A percentile compares a stretch with the other conserved stretches of the same genome.
phyloP scores from a whole-genome alignment of 2,113 vertebrate species.

The Plotosus lineatus region DNA sequence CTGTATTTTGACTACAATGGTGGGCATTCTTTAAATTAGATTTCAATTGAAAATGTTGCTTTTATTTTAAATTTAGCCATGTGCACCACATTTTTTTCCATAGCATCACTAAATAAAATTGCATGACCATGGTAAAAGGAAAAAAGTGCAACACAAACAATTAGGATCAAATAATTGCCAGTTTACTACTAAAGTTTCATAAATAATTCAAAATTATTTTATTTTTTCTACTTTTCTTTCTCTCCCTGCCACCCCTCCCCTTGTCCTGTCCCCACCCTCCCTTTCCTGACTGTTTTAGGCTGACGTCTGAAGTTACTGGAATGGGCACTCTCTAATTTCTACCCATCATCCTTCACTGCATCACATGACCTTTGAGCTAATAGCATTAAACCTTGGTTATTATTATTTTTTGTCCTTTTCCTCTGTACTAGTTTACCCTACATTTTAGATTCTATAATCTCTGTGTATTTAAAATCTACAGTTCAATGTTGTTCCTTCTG shows the following conservation, averaged over 20 bases:
- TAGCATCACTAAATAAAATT: conserved; percentile 38
- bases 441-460: conserved; percentile 65
- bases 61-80: conserved; percentile 13
- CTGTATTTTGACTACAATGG: background rate
- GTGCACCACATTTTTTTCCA: conserved; percentile 33
- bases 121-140: conserved; percentile 25
- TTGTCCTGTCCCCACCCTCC: conserved; percentile 48
- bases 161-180: conserved; percentile 48
- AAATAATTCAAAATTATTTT: conserved; percentile 66
- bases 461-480: conserved; percentile 54
- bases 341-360: conserved; percentile 74
- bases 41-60: conserved; percentile 17
- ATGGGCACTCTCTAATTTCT: conserved; percentile 91
- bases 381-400: conserved; percentile 70
- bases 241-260: conserved; percentile 46
- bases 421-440: conserved; percentile 58
- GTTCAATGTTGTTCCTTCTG: conserved; percentile 52
- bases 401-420: conserved; percentile 48
- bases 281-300: conserved; percentile 82
- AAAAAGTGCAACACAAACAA: conserved; percentile 18
- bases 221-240: conserved; percentile 70
- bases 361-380: conserved; percentile 79
- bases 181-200: conserved; percentile 54
- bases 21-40: background rate
- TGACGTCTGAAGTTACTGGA: conserved; percentile 98